Evolutionary conservation across 2,888 invertebrate species (phyloP), one percentile per base, ranked within the genome.

Genomic region (Meganola albula): DNA sequence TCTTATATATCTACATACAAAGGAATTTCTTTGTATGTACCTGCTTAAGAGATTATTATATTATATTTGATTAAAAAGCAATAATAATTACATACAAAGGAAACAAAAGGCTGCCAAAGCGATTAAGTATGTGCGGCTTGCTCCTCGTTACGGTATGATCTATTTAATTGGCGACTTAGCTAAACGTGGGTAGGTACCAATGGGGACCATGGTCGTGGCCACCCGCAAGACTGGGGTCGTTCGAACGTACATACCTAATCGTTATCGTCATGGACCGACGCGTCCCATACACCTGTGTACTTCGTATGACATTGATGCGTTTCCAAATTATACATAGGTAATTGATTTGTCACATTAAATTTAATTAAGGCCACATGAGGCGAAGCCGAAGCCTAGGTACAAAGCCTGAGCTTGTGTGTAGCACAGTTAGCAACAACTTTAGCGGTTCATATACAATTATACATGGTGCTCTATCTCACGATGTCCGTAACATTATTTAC

Each of bases 91-190:
- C 20, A 10, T 23, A 18, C 7, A 22, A n/a, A n/a, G 10, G 24
- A 20, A 28, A 29, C 24, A 12, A 29, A 29, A n/a, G n/a, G 23
- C 1, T 10, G 4, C 2, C 9, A 11, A 10, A 20, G 2, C 8
- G 11, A 10, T 3, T 10, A 4, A 10, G 10, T 27, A 14, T 3
- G 1, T 1, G 42, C 39, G 48, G 44, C 41, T 6, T 16, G 16
- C 16, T 4, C n/a, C n/a, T 7, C 59, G 73, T 74, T 76, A 68
- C 76, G 75, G 73, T 63, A 53, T 70, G 71, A 68, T 62, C 71
- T 66, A 67, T 52, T 67, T 80, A 80, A 79, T 79, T 76, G 63
- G 55, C 38, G 32, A 38, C 42, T 35, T 23, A 34, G 41, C 31
- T 41, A n/a, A n/a, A n/a, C n/a, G n/a, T n/a, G n/a, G n/a, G n/a